Percentiles rank a stretch among this genome's conserved stretches.
These are phyloP conservation scores for Amphipyra berbera DNA, from an alignment of 2,888 invertebrate species.

Conservation along the genomic window DNA sequence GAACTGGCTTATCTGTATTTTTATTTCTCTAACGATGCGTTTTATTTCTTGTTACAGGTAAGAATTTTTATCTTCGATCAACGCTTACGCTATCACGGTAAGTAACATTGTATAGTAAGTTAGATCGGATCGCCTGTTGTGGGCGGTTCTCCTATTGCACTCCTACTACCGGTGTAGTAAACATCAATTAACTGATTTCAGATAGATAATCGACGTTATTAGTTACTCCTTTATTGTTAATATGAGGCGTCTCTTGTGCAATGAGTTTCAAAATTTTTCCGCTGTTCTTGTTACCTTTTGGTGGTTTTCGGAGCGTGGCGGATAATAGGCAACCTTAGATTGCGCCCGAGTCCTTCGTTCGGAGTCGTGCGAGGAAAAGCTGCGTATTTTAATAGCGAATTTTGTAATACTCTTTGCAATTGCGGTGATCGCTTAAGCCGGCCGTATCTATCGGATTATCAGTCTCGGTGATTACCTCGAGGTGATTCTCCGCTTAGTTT, in stretches of 20 bases:
- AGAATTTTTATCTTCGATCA: conserved; percentile 60
- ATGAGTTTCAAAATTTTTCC: conserved; percentile 88
- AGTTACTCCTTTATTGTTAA: conserved; percentile 87
- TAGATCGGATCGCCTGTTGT: conserved; percentile 59
- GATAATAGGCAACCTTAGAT: conserved; percentile 88
- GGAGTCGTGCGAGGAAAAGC: conserved; percentile 84
- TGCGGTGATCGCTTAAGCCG: conserved; percentile 69
- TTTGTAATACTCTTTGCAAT: conserved; percentile 78
- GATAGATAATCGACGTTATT: conserved; percentile 85
- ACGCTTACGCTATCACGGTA: conserved; percentile 62
- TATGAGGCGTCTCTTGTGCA: conserved; percentile 85
- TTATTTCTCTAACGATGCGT: conserved; percentile 54
- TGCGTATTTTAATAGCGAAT: conserved; percentile 82
- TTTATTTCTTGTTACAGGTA: conserved; percentile 83
- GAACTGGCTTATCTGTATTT: conserved; percentile 65
- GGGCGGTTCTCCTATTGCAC: conserved; percentile 61
- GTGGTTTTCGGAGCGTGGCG: conserved; percentile 90
- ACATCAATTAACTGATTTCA: conserved; percentile 87
- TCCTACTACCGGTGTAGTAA: conserved; percentile 76
- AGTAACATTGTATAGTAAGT: conserved; percentile 66
- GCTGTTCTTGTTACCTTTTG: conserved; percentile 87
- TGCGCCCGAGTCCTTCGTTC: conserved; percentile 87
- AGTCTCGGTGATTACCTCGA: conserved; percentile 68
- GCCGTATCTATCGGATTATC: conserved; percentile 68
- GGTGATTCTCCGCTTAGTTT: conserved; percentile 62